Evolutionary conservation across 2,888 invertebrate species (phyloP), one percentile per base, ranked within the genome.

Genomic region (Mesorhabditis sp.): DNA sequence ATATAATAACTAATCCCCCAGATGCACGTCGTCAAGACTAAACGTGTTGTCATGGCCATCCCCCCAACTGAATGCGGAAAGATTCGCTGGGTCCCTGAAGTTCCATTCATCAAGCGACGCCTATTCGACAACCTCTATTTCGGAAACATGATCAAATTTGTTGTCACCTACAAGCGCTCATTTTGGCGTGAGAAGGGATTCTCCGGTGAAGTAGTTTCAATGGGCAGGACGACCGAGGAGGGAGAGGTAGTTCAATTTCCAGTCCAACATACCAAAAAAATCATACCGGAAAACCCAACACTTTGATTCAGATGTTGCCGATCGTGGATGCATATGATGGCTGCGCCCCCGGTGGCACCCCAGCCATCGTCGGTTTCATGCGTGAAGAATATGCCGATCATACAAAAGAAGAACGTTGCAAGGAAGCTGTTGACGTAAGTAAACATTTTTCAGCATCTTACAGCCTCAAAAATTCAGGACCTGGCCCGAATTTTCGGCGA

Each of bases 101-200:
- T 50, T 50, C 58, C 65, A 66, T 13, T 45, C 6, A 15, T 68
- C 13, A n/a, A 68, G 67, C 62, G 70, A n/a, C 64, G 74, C 13
- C 63, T 74, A 5, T 74, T 74, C 65, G 69, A 72, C n/a, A 61
- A 68, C 13, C 67, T 68, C n/a, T 70, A 68, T 13, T 68, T 70
- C 41, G 78, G 78, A 67, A 76, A 76, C 66, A 70, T 78, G 42
- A 75, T 88, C 74, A 88, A 88, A 75, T 86, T 86, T 58, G 82
- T 87, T 67, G 75, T 87, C 44, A 87, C 87, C 70, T 88, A 87
- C 77, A 78, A 84, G 58, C 81, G 75, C 15, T 77, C 86, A 4
- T 88, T 87, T 79, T 88, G 88, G 88, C 83, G 85, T 68, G 80
- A 86, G 61, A 84, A 86, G 70, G 87, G 87, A 44, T 79, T 74